Evolutionary conservation across 2,113 vertebrate genomes (phyloP).

Genomic region (Pomatostomus ruficeps): DNA sequence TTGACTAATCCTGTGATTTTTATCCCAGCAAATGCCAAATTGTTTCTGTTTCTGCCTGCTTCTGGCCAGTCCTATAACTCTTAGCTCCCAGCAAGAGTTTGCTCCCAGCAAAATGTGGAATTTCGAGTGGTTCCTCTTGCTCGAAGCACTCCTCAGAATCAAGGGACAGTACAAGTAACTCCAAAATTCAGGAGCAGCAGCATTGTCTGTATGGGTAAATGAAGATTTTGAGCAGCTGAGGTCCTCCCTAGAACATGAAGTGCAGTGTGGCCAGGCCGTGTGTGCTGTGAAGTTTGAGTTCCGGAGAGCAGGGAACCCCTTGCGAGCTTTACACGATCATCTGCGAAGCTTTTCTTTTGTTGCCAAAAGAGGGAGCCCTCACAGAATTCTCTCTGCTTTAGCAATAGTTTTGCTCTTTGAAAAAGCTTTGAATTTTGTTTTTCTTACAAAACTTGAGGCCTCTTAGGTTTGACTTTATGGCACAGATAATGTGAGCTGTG

Average conservation of each 20-base stretch:
- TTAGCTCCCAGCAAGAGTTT: background rate
- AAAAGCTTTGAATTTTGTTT: background rate
- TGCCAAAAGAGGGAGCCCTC: slow-evolving; percentile 61
- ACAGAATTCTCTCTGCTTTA: slow-evolving; percentile 21
- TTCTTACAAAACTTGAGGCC: background rate
- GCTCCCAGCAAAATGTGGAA: background rate
- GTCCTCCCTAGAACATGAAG: background rate
- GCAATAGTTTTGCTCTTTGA: background rate
- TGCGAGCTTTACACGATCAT: background rate
- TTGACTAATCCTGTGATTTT: slow-evolving; percentile 21
- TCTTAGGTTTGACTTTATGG: background rate
- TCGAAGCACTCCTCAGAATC: background rate
- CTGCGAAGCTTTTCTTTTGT: background rate
- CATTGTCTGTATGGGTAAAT: background rate
- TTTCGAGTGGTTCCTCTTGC: background rate
- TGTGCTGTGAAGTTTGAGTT: background rate
- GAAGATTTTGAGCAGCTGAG: background rate
- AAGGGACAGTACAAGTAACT: background rate
- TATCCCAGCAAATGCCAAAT: background rate
- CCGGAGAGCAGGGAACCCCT: background rate
- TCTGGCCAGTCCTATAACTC: background rate
- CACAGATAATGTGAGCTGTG: background rate
- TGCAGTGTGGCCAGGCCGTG: background rate
- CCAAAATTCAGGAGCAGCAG: background rate
- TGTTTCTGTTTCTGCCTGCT: background rate